A percentile compares a stretch with the other conserved stretches of the same genome.
phyloP scores from a whole-genome alignment of 1,140 invertebrate genomes.

The Mya arenaria region DNA sequence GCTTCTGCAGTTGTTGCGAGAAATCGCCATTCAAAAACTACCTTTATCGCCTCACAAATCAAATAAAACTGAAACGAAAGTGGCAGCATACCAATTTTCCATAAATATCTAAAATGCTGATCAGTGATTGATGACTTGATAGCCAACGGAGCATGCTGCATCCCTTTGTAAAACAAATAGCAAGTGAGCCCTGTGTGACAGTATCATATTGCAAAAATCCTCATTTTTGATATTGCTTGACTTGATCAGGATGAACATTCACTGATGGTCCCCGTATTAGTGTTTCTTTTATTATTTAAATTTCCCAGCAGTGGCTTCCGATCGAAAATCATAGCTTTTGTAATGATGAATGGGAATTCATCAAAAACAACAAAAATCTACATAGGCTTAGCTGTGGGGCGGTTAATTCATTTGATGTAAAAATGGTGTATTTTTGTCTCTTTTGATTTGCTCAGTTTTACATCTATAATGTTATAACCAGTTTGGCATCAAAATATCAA shows the following conservation, averaged over 20 bases:
- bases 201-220: neutral
- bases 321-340: neutral
- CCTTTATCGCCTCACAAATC: too few species aligned
- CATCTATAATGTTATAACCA: neutral
- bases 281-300: neutral
- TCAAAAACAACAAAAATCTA: neutral
- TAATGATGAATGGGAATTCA: neutral
- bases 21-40: too few species aligned
- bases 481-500: neutral
- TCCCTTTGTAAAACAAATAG: neutral
- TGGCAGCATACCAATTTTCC: neutral
- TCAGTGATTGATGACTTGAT: neutral
- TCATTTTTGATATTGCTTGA: neutral
- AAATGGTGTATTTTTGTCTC: neutral
- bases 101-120: neutral
- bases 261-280: neutral
- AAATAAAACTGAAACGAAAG: neutral
- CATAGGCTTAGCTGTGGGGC: neutral
- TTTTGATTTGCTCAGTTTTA: neutral
- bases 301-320: neutral
- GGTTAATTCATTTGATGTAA: neutral
- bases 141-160: neutral
- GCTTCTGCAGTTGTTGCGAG: too few species aligned
- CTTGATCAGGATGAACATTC: neutral
- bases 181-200: neutral